Conservation (phyloP, 2,797 vertebrate genomes). For the Takifugu ocellatus region DNA sequence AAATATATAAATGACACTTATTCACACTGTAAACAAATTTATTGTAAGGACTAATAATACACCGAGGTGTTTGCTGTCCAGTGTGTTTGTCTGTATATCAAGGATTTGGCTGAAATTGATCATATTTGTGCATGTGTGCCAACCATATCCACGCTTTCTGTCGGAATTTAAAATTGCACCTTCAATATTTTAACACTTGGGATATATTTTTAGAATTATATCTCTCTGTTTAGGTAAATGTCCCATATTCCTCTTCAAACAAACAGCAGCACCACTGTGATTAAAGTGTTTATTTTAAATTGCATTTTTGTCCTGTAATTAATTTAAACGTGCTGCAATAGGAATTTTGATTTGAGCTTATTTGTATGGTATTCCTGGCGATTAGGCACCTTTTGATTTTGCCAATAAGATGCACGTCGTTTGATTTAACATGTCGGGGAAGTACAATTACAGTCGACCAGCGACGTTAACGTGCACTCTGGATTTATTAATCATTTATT, state of each 20-base stretch:
- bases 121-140: not conserved
- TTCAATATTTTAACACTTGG: not conserved
- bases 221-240: not conserved
- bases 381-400: not conserved
- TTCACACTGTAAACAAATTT: not conserved
- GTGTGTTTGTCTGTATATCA: constrained; percentile 1
- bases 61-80: not conserved
- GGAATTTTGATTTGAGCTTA: not conserved
- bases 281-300: no score
- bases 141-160: not conserved
- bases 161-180: not conserved
- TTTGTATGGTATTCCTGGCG: not conserved
- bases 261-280: no score
- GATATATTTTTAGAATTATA: not conserved
- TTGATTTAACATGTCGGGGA: not conserved
- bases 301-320: no score
- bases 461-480: not conserved
- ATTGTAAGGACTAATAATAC: constrained; percentile 1
- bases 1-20: not conserved
- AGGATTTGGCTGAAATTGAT: not conserved
- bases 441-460: constrained; percentile 2
- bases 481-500: not conserved
- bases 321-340: no score
- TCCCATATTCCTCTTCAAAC: no score
- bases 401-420: not conserved